Conservation (phyloP, 1,140 invertebrate species). For the Antheraea mylitta region DNA sequence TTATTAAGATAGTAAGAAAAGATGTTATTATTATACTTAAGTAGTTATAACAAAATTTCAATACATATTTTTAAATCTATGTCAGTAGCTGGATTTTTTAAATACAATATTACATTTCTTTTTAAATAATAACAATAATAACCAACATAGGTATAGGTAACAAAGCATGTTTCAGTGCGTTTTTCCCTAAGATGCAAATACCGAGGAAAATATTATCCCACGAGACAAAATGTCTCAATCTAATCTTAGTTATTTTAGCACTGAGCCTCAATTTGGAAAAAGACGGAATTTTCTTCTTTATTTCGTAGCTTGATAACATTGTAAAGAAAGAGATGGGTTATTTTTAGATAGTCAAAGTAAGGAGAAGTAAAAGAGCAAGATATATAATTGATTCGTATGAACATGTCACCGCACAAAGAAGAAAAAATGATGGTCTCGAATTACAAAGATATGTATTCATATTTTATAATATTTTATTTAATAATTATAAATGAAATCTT, state of each 20-base stretch:
- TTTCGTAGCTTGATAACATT: slow-evolving; percentile 25
- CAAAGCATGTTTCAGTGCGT: not conserved
- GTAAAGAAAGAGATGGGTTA: not conserved
- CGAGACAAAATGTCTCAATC: slow-evolving; percentile 20
- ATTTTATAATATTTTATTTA: not conserved
- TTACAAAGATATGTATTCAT: not conserved
- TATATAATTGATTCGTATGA: not conserved
- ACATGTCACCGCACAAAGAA: not conserved
- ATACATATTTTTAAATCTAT: too few species aligned
- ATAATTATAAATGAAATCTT: too few species aligned
- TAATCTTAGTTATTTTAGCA: slow-evolving; percentile 22
- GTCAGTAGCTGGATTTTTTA: too few species aligned
- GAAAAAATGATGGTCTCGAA: not conserved
- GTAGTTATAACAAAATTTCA: too few species aligned
- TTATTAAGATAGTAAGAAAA: too few species aligned
- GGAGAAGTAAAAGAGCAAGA: not conserved
- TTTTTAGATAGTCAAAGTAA: not conserved
- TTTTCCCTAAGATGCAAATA: not conserved
- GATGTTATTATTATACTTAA: too few species aligned
- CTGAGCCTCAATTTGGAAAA: slow-evolving; percentile 31
- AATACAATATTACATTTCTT: too few species aligned
- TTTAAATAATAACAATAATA: too few species aligned
- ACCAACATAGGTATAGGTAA: not conserved
- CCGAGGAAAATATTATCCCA: slow-evolving; percentile 11
- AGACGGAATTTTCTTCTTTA: slow-evolving; percentile 23